Conservation (phyloP, 2,113 vertebrate species). For the Spea bombifrons region DNA sequence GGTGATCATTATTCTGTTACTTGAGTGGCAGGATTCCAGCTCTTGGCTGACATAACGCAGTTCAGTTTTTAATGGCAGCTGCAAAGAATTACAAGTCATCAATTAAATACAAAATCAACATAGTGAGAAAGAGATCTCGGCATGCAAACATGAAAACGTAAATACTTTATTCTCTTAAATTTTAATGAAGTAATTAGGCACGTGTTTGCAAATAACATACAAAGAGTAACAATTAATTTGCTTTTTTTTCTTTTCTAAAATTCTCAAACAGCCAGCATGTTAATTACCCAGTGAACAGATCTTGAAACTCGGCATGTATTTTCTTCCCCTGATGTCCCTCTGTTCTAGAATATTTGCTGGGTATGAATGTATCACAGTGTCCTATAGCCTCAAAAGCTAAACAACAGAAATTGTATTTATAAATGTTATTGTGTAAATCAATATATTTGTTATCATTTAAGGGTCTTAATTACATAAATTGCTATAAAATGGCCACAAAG, state of each 20-base stretch:
- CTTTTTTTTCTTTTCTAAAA: slow-evolving; percentile 13
- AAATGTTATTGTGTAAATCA: too few species aligned
- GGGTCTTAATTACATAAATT: too few species aligned
- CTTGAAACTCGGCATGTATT: too few species aligned
- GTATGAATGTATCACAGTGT: too few species aligned
- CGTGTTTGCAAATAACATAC: slow-evolving; percentile 34
- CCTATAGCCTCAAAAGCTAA: too few species aligned
- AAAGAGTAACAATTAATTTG: slow-evolving; percentile 13
- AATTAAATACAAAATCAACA: slow-evolving; percentile 42
- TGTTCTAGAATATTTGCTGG: too few species aligned
- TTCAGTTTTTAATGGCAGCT: slow-evolving; percentile 44
- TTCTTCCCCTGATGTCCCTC: too few species aligned
- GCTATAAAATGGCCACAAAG: too few species aligned
- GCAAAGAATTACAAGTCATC: slow-evolving; percentile 10
- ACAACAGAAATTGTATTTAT: too few species aligned
- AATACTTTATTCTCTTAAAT: slow-evolving; percentile 15
- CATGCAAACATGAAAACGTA: slow-evolving; percentile 40
- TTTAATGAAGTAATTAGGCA: slow-evolving; percentile 38
- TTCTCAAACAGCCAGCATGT: slow-evolving; percentile 2
- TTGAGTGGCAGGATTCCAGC: slow-evolving; percentile 17
- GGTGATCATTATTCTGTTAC: slow-evolving; percentile 29
- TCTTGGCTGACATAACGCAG: slow-evolving; percentile 44
- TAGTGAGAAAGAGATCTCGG: slow-evolving; percentile 31
- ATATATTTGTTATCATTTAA: too few species aligned
- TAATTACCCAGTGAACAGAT: slow-evolving; percentile 1